Evolutionary conservation across 23 tunicate species (phyloP).

Genomic region (Trididemnum miniatum): DNA sequence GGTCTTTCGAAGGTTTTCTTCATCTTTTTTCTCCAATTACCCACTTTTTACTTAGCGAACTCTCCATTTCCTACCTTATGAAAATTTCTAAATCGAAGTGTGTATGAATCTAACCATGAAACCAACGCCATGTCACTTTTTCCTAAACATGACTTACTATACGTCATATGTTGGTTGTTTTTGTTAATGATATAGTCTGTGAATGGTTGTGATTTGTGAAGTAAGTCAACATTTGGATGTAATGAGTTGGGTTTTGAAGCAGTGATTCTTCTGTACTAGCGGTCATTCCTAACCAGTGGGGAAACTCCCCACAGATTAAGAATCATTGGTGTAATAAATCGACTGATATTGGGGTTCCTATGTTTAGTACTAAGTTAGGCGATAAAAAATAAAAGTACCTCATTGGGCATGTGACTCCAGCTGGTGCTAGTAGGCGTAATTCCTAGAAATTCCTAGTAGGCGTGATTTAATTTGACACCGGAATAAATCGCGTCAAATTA

Average conservation of each 20-base stretch:
- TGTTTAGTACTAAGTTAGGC: too few species aligned
- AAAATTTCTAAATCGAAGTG: background rate
- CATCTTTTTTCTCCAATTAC: background rate
- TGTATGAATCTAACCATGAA: too few species aligned
- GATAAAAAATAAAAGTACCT: too few species aligned
- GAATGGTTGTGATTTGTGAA: conserved; percentile 14
- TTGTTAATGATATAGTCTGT: background rate
- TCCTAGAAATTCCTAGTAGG: too few species aligned
- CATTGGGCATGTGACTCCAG: too few species aligned
- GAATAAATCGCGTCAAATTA: too few species aligned
- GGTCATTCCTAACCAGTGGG: conserved; percentile 12
- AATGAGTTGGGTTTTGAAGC: conserved; percentile 1
- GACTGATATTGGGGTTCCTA: too few species aligned
- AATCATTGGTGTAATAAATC: too few species aligned
- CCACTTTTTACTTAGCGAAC: conserved; percentile 19
- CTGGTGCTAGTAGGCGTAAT: too few species aligned
- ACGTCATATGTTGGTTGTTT: conserved; percentile 15
- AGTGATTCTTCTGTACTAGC: background rate
- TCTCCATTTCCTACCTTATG: conserved; percentile 6
- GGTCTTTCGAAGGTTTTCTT: too few species aligned
- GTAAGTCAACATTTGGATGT: conserved; percentile 24
- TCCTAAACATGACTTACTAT: conserved; percentile 14
- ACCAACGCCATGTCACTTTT: conserved; percentile 7
- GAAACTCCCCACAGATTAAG: too few species aligned
- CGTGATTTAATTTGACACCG: too few species aligned